Percentiles rank a stretch among this genome's conserved stretches.
Conservation (phyloP, 1,140 invertebrate genomes). For the Drosophila kohkoa region DNA sequence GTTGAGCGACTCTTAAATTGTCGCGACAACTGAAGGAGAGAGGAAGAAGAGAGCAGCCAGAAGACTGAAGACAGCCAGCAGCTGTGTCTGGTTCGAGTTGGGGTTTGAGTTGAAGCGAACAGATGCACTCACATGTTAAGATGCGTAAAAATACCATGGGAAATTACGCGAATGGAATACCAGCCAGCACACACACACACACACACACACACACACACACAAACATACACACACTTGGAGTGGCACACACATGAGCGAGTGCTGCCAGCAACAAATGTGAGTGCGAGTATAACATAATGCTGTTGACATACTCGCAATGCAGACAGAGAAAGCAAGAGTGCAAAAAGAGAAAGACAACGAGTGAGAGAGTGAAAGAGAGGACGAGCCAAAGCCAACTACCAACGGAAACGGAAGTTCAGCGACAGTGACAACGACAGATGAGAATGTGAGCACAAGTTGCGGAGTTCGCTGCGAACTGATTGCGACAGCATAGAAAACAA, state of each 20-base stretch:
- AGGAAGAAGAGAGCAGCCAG: neutral
- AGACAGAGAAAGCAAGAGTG: constrained; percentile 2
- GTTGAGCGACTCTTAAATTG: constrained; percentile 51
- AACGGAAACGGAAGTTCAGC: constrained; percentile 74
- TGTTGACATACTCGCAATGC: constrained; percentile 67
- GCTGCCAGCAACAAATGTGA: constrained; percentile 24
- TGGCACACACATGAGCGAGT: constrained; percentile 25
- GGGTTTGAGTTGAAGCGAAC: constrained; percentile 6
- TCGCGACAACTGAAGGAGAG: constrained; percentile 49
- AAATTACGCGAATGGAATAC: constrained; percentile 80
- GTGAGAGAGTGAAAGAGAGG: neutral
- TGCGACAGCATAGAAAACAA: constrained; percentile 48
- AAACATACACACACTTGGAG: constrained; percentile 9
- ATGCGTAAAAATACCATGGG: constrained; percentile 69
- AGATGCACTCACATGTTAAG: constrained; percentile 68
- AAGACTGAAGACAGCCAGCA: constrained; percentile 3
- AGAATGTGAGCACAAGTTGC: constrained; percentile 44
- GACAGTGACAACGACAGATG: constrained; percentile 63
- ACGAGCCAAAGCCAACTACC: constrained; percentile 66
- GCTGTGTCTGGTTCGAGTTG: constrained; percentile 4
- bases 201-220: constrained; percentile 18
- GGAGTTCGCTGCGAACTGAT: constrained; percentile 58
- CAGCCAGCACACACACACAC: constrained; percentile 31
- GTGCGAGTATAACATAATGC: constrained; percentile 67
- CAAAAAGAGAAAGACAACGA: constrained; percentile 2